Base-by-base conservation (phyloP, 1,140 invertebrate genomes). In the Belonocnema kinseyi region DNA sequence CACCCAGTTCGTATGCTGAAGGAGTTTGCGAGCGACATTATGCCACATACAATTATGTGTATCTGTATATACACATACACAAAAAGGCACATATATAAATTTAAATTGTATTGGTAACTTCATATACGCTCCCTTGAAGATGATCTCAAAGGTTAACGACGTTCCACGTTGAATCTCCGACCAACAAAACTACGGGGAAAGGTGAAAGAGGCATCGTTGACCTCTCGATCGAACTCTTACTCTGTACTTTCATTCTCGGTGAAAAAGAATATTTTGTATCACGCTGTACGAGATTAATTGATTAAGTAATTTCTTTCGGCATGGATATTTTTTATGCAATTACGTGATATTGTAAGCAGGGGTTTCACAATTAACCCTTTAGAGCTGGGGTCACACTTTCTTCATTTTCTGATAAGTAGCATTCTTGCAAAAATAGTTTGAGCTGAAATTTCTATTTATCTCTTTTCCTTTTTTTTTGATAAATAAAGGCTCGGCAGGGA, bases 141-240 rank as follows among this genome's bases (percentile, higher is more conserved):
- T 83, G 80, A 79, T 83, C 81, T 85, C 83, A 86, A 87, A 87
- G 86, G 87, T 88, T 88, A 88, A 88, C 84, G 85, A 87, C 84
- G 85, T 78, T 88, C 81, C 76, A 76, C 77, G 78, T 82, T 86
- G 58, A 74, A 83, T 75, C 75, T 50, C 40, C 74, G 56, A 75
- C 54, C 61, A 17, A 46, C 61, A 17, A 52, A 76, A 52, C 75
- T 51, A 52, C 74, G 66, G 70, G n/a, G 75, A 78, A 81, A 81
- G 80, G 82, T 81, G 82, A 80, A 83, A 81, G 82, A 83, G 58
- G 75, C 75, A 79, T 80, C 76, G 77, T 77, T 80, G 82, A 83
- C 80, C 82, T 85, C 83, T 26, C 72, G 78, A 83, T 80, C 77
- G 76, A 83, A 78, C 76, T 83, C 77, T 78, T 83, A 80, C 79